phyloP scores from a whole-genome alignment of 2,797 vertebrate species.

The Heliangelus exortis region DNA sequence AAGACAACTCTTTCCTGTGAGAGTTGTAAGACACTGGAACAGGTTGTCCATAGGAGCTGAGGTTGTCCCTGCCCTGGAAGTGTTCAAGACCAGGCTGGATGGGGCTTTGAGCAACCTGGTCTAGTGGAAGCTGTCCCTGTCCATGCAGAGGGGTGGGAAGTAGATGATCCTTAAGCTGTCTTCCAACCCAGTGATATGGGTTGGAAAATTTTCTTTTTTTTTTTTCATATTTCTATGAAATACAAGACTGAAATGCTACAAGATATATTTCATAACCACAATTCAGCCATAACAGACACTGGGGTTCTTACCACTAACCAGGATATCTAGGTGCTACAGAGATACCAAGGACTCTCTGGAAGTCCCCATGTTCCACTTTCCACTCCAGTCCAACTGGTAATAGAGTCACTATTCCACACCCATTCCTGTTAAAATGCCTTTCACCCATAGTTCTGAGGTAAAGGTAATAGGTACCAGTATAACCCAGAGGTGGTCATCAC shows the following conservation, averaged over 20 bases:
- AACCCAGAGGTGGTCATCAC: fast-evolving
- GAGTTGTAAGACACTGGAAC: no score
- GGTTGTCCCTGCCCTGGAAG: no score
- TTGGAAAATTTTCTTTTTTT: no score
- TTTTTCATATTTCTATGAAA: no score
- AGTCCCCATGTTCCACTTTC: neutral
- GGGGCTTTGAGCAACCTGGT: no score
- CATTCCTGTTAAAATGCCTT: neutral
- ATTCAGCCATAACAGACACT: neutral
- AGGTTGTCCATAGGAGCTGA: no score
- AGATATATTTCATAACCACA: neutral
- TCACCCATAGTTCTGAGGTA: neutral
- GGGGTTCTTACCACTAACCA: neutral
- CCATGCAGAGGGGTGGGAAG: no score
- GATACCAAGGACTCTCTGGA: neutral
- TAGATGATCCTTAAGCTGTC: no score
- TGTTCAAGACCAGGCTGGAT: no score
- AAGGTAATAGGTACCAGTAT: neutral
- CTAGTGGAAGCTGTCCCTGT: no score
- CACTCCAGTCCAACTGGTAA: neutral
- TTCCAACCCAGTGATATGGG: no score
- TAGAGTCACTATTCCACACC: neutral
- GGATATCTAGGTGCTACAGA: neutral
- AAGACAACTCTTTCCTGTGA: no score
- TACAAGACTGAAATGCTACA: neutral